Base-by-base conservation (phyloP, 1,140 invertebrate species). In the Lordiphosa stackelbergi region DNA sequence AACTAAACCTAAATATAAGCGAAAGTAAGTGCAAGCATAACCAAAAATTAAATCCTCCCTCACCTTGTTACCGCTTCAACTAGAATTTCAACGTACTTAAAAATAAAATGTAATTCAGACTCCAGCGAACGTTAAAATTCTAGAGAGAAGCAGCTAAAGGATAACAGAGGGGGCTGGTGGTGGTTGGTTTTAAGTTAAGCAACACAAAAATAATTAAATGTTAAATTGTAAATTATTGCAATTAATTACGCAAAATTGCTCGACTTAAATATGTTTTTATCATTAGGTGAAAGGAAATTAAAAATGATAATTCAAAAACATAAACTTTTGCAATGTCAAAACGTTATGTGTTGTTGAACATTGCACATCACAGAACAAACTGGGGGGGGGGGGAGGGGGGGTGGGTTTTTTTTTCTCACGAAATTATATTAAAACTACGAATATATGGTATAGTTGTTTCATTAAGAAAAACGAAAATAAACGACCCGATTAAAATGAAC, bases 51-150 rank as follows among this genome's bases (percentile, higher is more conserved):
- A 24, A 5, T 24, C 22, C 22, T 5, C 22, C 5, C 22, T 24
- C 22, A 24, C 22, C 22, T 6, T 24, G 22, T 59, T 81, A 59
- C 34, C 22, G 38, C 46, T 28, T 10, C 7, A 34, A 6, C 3
- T 7, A 11, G 9, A 37, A 40, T 55, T 22, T 12, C 75, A 85
- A 79, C 73, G 79, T 84, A 83, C 73, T 83, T 83, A 83, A 85
- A 84, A 84, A 85, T 79, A 79, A 85, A 79, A 85, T 84, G 79
- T 84, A 85, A 85, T 84, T 84, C 79, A 84, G 79, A 84, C 79
- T 84, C 79, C 79, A 79, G 73, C 64, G 73, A 85, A 84, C 79
- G 79, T 66, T 70, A 53, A 24, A 24, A 24, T 6, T 24, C 22
- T 6, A 34, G 7, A 38, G 43, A 19, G 0, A 5, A 24, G 22